Conservation (phyloP, 1,140 invertebrate genomes). For the Calephelis nemesis region DNA sequence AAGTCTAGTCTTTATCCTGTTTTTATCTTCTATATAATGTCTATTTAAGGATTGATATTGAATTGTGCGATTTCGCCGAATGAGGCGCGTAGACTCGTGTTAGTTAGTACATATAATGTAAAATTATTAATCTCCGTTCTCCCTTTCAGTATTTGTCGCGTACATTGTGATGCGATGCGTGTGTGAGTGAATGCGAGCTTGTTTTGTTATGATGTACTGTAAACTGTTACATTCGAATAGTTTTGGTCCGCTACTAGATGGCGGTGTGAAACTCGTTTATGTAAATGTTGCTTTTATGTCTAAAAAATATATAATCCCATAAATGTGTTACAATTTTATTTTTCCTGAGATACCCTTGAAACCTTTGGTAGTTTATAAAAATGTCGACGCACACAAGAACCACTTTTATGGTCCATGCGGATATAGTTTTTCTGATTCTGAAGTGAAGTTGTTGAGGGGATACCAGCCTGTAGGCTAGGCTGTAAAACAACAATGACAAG, state of each 20-base stretch:
- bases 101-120: slow-evolving; percentile 75
- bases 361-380: not conserved
- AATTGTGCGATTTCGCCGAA: slow-evolving; percentile 61
- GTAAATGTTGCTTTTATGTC: slow-evolving; percentile 80
- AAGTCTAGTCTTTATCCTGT: slow-evolving; percentile 80
- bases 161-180: slow-evolving; percentile 36
- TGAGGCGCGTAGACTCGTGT: slow-evolving; percentile 65
- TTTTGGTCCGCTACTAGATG: slow-evolving; percentile 55
- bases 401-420: too few relatives aligned
- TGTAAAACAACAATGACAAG: too few relatives aligned
- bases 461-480: too few relatives aligned
- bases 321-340: slow-evolving; percentile 65
- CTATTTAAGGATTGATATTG: slow-evolving; percentile 74
- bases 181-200: slow-evolving; percentile 43
- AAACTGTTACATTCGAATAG: slow-evolving; percentile 80
- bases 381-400: too few relatives aligned
- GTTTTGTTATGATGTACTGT: slow-evolving; percentile 75
- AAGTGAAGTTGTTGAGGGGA: too few relatives aligned
- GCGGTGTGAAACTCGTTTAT: slow-evolving; percentile 62
- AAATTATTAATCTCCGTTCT: slow-evolving; percentile 74
- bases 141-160: slow-evolving; percentile 73
- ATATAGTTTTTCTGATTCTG: too few relatives aligned
- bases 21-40: slow-evolving; percentile 74
- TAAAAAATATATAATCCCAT: slow-evolving; percentile 80
- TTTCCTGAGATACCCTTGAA: slow-evolving; percentile 17